Evolutionary conservation across 2,888 invertebrate genomes (phyloP), one percentile per base, ranked within the genome.

Genomic region (Petrolisthes cinctipes): DNA sequence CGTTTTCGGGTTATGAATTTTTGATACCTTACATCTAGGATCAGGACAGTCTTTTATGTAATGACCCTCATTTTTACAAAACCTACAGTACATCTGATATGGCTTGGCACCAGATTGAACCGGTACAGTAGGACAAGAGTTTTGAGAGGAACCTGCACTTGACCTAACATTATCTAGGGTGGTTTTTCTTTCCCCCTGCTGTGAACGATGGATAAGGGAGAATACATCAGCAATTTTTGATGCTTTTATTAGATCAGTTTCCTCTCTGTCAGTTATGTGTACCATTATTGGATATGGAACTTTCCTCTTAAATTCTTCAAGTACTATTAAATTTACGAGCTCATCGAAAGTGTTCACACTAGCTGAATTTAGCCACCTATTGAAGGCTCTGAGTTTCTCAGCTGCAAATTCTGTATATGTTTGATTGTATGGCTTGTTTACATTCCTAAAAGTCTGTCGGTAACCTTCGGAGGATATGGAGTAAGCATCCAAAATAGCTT

Each of bases 401-500:
- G 56, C 54, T 14, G 71, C 83, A 83, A 83, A 83, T 37, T 83
- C 54, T 20, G 83, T 73, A 37, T 56, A 83, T 1, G 83, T 73
- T 23, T 83, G 71, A n/a, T n/a, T 14, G 23, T 53, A 20, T 53
- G 53, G 6, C 71, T 73, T 83, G 17, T 4, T 51, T 1, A 56
- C 11, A n/a, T 68, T 83, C 14, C 83, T 23, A 17, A 73, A 51
- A 11, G 73, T 20, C 54, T 68, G 73, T 68, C 83, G 20, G 73
- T 83, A 83, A 73, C 83, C 71, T 23, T 71, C 83, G 56, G 73
- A n/a, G 73, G 83, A 56, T 17, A 83, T 73, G 11, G 83, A 71
- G 23, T 83, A 83, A 37, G 83, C 14, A 20, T 53, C 53, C 4
- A 73, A 17, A 20, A 71, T 83, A 5, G 68, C 20, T 61, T 71